Conservation (phyloP, 2,888 invertebrate genomes). For the Tetranychus truncatus region DNA sequence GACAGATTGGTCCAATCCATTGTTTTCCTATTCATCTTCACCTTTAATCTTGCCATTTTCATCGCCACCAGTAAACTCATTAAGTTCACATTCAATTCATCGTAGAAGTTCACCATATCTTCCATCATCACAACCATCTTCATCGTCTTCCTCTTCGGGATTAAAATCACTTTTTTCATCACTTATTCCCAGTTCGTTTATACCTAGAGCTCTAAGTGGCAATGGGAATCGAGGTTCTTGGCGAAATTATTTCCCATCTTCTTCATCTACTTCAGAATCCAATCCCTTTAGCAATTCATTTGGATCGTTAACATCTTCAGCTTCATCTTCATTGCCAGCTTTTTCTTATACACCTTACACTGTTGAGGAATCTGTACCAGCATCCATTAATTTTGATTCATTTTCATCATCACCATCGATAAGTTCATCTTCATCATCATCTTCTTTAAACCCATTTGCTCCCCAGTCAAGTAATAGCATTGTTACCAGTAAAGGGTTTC, state of each 20-base stretch:
- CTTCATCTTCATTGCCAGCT: background rate
- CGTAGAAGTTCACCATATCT: background rate
- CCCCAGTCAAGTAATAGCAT: background rate
- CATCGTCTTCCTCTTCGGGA: background rate
- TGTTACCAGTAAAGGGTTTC: background rate
- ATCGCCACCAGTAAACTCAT: background rate
- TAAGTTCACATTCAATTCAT: background rate
- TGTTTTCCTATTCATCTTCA: constrained; percentile 1
- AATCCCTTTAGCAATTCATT: background rate
- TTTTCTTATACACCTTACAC: background rate
- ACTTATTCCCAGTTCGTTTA: background rate
- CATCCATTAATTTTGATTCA: constrained; percentile 1
- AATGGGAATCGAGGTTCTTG: background rate
- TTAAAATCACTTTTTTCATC: constrained; percentile 6
- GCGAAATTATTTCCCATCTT: background rate
- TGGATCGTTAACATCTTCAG: background rate
- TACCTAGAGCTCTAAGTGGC: background rate
- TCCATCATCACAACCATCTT: background rate
- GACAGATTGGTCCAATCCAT: background rate
- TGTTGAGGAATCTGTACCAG: background rate
- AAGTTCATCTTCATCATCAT: background rate
- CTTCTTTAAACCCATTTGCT: background rate
- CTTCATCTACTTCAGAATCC: background rate
- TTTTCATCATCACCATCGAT: background rate
- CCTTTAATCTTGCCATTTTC: background rate